Conservation (phyloP, 2,113 vertebrate species). For the Dromaius novaehollandiae region DNA sequence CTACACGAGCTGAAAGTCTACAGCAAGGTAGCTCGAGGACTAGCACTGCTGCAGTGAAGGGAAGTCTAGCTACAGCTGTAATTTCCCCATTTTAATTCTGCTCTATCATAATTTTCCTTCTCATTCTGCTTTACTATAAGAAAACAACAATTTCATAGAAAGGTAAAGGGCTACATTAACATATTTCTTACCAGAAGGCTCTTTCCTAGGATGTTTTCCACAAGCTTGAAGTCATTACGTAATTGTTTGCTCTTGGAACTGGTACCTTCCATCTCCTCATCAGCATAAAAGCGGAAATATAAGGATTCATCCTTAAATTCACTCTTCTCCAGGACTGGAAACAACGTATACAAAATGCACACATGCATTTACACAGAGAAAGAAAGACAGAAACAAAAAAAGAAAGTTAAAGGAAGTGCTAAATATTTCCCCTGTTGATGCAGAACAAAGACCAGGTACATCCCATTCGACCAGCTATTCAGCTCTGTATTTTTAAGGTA, state of each 20-base stretch:
- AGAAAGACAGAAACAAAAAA: background rate
- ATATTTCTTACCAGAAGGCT: conserved; percentile 87
- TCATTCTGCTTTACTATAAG: background rate
- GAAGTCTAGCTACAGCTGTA: background rate
- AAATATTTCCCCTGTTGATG: background rate
- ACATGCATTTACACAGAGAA: background rate
- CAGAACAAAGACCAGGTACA: background rate
- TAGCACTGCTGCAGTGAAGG: background rate
- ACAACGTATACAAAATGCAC: background rate
- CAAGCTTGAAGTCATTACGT: conserved; percentile 93
- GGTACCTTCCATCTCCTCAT: conserved; percentile 96
- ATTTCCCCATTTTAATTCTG: background rate
- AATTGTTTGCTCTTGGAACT: conserved; percentile 91
- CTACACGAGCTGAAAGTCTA: background rate
- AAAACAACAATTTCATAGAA: background rate
- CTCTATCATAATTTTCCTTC: background rate
- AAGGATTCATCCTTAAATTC: conserved; percentile 98
- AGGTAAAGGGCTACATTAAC: background rate
- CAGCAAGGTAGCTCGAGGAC: background rate
- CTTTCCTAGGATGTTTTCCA: conserved; percentile 96
- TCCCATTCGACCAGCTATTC: background rate
- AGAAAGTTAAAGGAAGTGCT: background rate
- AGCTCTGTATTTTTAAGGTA: background rate
- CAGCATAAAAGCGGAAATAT: conserved; percentile 97
- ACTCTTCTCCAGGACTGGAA: conserved; percentile 94